Conservation (phyloP, 1,140 invertebrate species). For the Gyrodactylus salaris region DNA sequence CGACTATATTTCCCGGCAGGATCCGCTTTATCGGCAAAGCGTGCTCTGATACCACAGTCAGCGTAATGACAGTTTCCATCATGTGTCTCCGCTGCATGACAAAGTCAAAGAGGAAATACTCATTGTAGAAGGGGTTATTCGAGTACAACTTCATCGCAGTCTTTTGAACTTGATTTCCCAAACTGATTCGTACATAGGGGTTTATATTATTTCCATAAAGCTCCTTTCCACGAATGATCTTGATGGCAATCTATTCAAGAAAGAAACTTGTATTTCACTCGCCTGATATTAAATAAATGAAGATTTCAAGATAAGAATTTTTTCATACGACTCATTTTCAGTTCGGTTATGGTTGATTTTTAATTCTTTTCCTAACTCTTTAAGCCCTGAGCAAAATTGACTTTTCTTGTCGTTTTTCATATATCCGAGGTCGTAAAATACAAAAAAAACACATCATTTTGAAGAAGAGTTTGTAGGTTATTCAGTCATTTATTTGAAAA, state of each 20-base stretch:
- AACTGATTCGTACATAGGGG: not conserved
- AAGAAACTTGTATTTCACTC: too few species aligned
- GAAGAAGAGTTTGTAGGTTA: too few species aligned
- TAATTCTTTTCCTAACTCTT: too few species aligned
- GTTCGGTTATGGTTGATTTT: too few species aligned
- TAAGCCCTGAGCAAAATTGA: too few species aligned
- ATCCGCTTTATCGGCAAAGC: not conserved
- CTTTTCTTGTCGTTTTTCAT: too few species aligned
- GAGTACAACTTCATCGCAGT: not conserved
- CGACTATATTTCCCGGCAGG: not conserved
- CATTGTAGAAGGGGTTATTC: conserved; percentile 5
- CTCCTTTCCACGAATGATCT: not conserved
- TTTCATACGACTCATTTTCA: too few species aligned
- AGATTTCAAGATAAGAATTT: too few species aligned
- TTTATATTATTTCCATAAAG: not conserved
- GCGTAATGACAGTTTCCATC: not conserved
- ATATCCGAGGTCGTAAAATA: too few species aligned
- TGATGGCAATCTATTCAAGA: not conserved
- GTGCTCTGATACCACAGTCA: not conserved
- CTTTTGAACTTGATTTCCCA: not conserved
- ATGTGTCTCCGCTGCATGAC: not conserved
- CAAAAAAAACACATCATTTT: too few species aligned
- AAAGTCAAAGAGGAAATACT: conserved; percentile 3
- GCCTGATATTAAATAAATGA: too few species aligned
- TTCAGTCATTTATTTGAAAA: too few species aligned